A percentile compares a stretch with the other conserved stretches of the same genome.
Evolutionary conservation across 2,888 invertebrate species (phyloP).

Genomic region (Tortrix viridana): DNA sequence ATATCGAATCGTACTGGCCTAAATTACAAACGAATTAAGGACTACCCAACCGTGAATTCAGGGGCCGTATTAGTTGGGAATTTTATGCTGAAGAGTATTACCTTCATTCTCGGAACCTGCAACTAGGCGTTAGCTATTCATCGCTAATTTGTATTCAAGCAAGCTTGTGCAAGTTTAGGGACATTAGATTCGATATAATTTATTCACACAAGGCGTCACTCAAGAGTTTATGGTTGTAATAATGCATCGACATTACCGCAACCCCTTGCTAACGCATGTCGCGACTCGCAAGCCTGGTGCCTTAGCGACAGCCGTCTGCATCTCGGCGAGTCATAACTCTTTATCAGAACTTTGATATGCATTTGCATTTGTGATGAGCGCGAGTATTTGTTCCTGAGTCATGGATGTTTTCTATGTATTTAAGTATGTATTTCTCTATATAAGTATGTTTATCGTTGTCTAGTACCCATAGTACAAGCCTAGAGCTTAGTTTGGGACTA

Average conservation of each 20-base stretch:
- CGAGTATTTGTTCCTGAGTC: too few relatives aligned
- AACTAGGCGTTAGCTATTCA: constrained; percentile 19
- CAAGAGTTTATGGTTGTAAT: constrained; percentile 31
- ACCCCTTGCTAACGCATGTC: constrained; percentile 10
- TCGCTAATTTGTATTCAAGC: constrained; percentile 34
- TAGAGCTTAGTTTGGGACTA: too few relatives aligned
- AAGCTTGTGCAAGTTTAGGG: constrained; percentile 19
- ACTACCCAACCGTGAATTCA: constrained; percentile 23
- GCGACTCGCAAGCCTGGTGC: too few relatives aligned
- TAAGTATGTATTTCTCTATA: too few relatives aligned
- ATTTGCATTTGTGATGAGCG: too few relatives aligned
- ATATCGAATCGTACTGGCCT: constrained; percentile 18
- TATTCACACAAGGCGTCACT: constrained; percentile 24
- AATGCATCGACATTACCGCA: constrained; percentile 19
- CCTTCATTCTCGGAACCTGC: background rate
- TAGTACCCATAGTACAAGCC: too few relatives aligned
- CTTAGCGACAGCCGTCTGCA: constrained; percentile 1
- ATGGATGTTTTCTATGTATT: too few relatives aligned
- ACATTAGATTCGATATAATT: constrained; percentile 20
- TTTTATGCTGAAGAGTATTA: background rate
- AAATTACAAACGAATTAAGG: constrained; percentile 26
- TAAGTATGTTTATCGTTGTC: too few relatives aligned
- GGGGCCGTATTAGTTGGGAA: background rate
- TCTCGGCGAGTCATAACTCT: constrained; percentile 8
- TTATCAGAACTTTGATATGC: too few relatives aligned